Percentiles rank a stretch among this genome's conserved stretches.
phyloP scores from a whole-genome alignment of 2,888 invertebrate species.

The Subacronicta megacephala region DNA sequence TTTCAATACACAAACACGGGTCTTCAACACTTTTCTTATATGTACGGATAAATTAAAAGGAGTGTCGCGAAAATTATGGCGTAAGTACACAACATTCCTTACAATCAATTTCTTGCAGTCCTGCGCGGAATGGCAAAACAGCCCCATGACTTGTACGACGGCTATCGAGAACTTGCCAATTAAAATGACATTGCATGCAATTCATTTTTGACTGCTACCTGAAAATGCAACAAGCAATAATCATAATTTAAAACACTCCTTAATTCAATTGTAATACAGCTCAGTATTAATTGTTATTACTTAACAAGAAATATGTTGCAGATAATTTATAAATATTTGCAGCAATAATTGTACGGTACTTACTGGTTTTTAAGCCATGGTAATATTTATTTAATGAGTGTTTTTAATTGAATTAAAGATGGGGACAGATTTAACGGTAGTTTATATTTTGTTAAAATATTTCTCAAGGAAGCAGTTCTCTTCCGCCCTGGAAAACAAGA shows the following conservation, averaged over 20 bases:
- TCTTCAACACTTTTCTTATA: neutral
- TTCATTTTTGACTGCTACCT: constrained; percentile 63
- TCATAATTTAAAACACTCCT: constrained; percentile 22
- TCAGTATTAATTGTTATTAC: constrained; percentile 22
- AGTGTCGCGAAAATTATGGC: constrained; percentile 59
- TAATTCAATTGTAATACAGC: constrained; percentile 10
- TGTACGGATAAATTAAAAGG: constrained; percentile 61
- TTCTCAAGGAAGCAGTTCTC: neutral
- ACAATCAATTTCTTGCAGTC: constrained; percentile 69
- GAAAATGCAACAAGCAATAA: constrained; percentile 20
- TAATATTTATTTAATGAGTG: constrained; percentile 23
- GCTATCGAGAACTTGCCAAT: constrained; percentile 62
- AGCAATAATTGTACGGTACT: constrained; percentile 32
- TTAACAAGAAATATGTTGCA: constrained; percentile 17
- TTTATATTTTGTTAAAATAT: neutral
- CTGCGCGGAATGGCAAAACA: constrained; percentile 44
- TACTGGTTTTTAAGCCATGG: constrained; percentile 31
- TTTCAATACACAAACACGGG: neutral
- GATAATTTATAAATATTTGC: constrained; percentile 39
- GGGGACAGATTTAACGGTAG: constrained; percentile 14
- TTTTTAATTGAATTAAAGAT: constrained; percentile 28
- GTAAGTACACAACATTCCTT: constrained; percentile 67
- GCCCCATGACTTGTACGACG: constrained; percentile 42
- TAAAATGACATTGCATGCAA: constrained; percentile 62
- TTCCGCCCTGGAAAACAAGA: too few species aligned